A percentile compares a stretch with the other conserved stretches of the same genome.
Evolutionary conservation across 2,888 invertebrate genomes (phyloP).

Genomic region (Lymantria monacha): DNA sequence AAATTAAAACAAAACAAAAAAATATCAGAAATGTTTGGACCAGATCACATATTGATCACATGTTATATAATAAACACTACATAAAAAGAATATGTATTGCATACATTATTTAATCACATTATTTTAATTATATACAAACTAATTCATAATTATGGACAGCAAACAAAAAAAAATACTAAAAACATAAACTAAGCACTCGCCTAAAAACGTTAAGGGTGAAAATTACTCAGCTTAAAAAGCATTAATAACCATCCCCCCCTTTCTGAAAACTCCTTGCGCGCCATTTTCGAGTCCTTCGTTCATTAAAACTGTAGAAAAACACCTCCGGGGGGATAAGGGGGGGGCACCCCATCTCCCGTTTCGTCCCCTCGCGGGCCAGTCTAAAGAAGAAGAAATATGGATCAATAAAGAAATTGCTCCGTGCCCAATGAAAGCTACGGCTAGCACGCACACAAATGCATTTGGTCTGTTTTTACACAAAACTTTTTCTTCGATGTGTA

Average conservation of each 20-base stretch:
- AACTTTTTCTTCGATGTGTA: constrained; percentile 34
- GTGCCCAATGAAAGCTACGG: constrained; percentile 78
- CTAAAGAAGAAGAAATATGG: constrained; percentile 83
- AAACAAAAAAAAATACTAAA: constrained; percentile 26
- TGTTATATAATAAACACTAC: no score
- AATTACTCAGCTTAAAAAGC: constrained; percentile 77
- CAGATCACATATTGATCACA: no score
- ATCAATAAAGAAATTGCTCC: constrained; percentile 82
- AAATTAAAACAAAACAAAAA: no score
- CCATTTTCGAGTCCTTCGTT: constrained; percentile 67
- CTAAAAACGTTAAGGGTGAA: constrained; percentile 60
- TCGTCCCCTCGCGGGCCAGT: constrained; percentile 56
- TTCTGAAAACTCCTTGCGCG: constrained; percentile 56
- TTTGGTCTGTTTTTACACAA: constrained; percentile 35
- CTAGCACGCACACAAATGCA: constrained; percentile 65
- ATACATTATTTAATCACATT: no score
- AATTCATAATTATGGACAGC: constrained; percentile 31
- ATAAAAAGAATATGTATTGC: no score
- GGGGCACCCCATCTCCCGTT: constrained; percentile 21
- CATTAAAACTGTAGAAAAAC: constrained; percentile 82
- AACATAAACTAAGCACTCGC: constrained; percentile 47
- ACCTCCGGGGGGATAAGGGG: constrained; percentile 50
- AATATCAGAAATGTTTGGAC: no score
- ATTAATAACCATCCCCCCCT: constrained; percentile 74
- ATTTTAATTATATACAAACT: no score